Conservation (phyloP, 1,140 invertebrate genomes). For the Notospermus geniculatus region DNA sequence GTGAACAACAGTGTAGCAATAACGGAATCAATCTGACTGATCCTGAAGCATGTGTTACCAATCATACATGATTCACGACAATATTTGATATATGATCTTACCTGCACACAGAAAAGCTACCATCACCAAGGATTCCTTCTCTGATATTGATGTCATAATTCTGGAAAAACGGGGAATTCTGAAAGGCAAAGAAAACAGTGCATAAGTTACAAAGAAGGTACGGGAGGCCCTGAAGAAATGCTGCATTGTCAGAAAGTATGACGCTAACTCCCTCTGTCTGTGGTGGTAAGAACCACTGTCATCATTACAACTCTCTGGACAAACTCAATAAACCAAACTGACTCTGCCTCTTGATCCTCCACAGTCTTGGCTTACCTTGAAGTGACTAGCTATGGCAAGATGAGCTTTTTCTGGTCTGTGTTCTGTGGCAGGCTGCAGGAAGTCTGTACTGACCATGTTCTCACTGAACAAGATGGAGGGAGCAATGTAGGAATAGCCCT, state of each 20-base stretch:
- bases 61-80: no score
- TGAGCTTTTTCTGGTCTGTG: slow-evolving; percentile 56
- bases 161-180: slow-evolving; percentile 83
- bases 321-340: slow-evolving; percentile 22
- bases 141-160: slow-evolving; percentile 74
- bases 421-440: slow-evolving; percentile 59
- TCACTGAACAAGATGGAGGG: slow-evolving; percentile 86
- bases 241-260: no score
- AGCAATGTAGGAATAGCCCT: slow-evolving; percentile 93
- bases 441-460: slow-evolving; percentile 76
- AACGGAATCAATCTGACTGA: no score
- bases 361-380: slow-evolving; percentile 55
- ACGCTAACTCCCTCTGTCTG: no score
- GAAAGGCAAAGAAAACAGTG: no score
- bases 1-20: no score
- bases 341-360: not conserved
- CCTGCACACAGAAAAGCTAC: slow-evolving; percentile 82
- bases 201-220: no score
- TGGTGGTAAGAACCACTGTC: no score
- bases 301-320: no score
- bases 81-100: slow-evolving; percentile 23
- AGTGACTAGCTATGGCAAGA: slow-evolving; percentile 52
- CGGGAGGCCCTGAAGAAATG: no score
- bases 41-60: no score
- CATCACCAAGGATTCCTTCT: slow-evolving; percentile 73